phyloP scores from a whole-genome alignment of 2,113 vertebrate species.

The Mohoua ochrocephala region DNA sequence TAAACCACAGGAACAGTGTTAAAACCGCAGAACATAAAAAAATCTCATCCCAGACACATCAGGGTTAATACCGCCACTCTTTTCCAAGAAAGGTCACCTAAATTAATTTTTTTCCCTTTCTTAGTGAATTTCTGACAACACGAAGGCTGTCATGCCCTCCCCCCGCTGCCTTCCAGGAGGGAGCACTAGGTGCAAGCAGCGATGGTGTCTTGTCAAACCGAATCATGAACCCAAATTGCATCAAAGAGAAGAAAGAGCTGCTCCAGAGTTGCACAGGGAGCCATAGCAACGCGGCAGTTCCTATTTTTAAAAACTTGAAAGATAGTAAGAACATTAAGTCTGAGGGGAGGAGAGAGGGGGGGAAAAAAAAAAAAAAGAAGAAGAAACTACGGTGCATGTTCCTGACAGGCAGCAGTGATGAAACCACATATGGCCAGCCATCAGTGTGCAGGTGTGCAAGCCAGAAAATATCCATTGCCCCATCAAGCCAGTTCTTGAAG shows the following conservation, averaged over 20 bases:
- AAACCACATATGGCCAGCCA: not conserved
- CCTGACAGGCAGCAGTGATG: not conserved
- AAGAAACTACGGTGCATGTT: not conserved
- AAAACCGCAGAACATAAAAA: not conserved
- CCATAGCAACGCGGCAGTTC: slow-evolving; percentile 64
- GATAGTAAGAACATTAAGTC: slow-evolving; percentile 60
- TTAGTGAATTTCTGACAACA: not conserved
- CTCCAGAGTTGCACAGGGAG: slow-evolving; percentile 44
- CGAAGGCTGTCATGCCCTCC: accelerated
- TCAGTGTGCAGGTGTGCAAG: not conserved
- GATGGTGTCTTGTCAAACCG: not conserved
- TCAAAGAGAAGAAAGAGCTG: not conserved
- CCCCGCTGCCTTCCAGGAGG: not conserved
- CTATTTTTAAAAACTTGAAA: slow-evolving; percentile 74
- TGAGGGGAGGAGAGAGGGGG: not conserved
- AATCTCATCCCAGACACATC: accelerated
- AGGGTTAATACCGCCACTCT: not conserved
- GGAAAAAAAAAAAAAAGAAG: not conserved
- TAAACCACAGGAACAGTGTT: not conserved
- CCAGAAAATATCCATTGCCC: not conserved
- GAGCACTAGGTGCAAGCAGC: slow-evolving; percentile 43
- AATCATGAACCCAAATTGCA: slow-evolving; percentile 13
- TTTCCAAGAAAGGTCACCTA: not conserved
- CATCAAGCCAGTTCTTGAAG: not conserved
- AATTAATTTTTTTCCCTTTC: not conserved